Conservation (phyloP, 2,888 invertebrate species). For the Patella ulyssiponensis region DNA sequence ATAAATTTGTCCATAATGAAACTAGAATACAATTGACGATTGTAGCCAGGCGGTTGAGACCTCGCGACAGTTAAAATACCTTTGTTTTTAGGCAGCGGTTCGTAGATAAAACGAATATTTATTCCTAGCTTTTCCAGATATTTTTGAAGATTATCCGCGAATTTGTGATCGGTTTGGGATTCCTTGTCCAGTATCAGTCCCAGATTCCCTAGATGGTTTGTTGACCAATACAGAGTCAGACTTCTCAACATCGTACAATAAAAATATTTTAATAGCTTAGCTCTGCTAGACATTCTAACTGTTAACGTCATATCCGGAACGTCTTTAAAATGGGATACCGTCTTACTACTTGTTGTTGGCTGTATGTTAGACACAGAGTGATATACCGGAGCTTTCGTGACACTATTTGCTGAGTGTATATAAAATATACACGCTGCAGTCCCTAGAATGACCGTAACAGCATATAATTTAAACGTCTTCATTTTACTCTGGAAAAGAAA, state of each 20-base stretch:
- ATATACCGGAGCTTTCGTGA: too few species aligned
- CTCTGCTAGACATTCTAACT: background rate
- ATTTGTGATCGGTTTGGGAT: background rate
- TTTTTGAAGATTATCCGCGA: background rate
- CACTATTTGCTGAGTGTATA: too few species aligned
- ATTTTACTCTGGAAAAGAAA: too few species aligned
- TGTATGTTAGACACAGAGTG: too few species aligned
- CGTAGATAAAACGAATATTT: background rate
- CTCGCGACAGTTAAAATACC: background rate
- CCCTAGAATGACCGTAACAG: too few species aligned
- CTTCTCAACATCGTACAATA: background rate
- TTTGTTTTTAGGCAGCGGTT: background rate
- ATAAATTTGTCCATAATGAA: background rate
- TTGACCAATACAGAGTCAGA: background rate
- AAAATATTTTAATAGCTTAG: background rate
- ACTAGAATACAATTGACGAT: conserved; percentile 6
- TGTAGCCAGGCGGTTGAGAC: background rate
- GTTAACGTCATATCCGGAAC: background rate
- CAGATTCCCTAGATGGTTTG: background rate
- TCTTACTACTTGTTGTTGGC: too few species aligned
- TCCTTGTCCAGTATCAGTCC: background rate
- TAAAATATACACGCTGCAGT: too few species aligned
- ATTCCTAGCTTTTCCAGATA: background rate
- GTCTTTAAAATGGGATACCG: too few species aligned
- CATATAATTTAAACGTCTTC: too few species aligned